Conservation (phyloP, 2,888 invertebrate genomes). For the Epiperipatus broadwayi region DNA sequence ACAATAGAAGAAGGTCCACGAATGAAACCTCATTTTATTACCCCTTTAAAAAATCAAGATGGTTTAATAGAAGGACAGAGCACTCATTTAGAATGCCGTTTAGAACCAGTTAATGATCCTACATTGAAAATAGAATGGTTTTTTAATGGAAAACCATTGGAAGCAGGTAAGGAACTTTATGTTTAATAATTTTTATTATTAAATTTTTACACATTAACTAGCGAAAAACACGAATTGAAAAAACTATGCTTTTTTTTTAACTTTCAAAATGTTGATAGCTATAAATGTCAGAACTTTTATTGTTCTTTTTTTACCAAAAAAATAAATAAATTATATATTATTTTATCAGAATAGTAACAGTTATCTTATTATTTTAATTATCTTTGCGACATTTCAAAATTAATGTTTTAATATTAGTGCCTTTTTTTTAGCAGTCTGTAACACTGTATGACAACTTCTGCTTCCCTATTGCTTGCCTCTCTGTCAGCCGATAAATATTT, state of each 20-base stretch:
- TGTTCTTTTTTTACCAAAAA: background rate
- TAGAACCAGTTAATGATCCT: conserved; percentile 76
- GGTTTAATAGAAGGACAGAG: conserved; percentile 67
- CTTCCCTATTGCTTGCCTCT: too few relatives aligned
- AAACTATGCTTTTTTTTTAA: too few relatives aligned
- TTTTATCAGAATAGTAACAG: background rate
- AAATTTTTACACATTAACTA: too few relatives aligned
- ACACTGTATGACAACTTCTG: too few relatives aligned
- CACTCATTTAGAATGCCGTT: conserved; percentile 76
- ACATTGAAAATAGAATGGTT: conserved; percentile 78
- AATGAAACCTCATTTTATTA: conserved; percentile 66
- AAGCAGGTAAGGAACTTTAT: conserved; percentile 39
- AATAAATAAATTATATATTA: background rate
- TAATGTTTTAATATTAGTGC: too few relatives aligned
- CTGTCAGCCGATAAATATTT: too few relatives aligned
- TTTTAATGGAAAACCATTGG: conserved; percentile 71
- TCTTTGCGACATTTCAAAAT: too few relatives aligned
- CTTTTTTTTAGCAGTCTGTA: too few relatives aligned
- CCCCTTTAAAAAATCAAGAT: conserved; percentile 65
- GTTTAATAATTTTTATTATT: conserved; percentile 3
- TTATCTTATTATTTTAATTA: background rate
- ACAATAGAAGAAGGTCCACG: conserved; percentile 47
- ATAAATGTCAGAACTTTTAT: background rate
- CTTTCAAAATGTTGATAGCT: too few relatives aligned
- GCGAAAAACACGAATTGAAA: too few relatives aligned